A percentile compares a stretch with the other conserved stretches of the same genome.
Conservation (phyloP, 2,888 invertebrate genomes). For the Trichogramma evanescens region DNA sequence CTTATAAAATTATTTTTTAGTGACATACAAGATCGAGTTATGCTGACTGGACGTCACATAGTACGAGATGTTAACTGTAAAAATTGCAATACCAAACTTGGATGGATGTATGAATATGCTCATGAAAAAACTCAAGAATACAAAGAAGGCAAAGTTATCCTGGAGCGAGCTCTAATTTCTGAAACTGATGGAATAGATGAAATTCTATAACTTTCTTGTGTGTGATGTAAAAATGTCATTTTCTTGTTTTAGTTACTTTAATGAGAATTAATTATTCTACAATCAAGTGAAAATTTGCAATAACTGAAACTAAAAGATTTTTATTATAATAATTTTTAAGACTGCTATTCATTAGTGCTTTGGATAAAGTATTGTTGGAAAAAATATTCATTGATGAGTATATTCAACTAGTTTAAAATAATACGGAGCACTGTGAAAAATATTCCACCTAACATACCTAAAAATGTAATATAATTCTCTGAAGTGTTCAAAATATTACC, state of each 20-base stretch:
- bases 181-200: slow-evolving; percentile 85
- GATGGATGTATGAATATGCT: slow-evolving; percentile 99
- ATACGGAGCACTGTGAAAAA: too few relatives aligned
- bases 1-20: slow-evolving; percentile 47
- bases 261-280: neutral
- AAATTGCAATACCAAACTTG: slow-evolving; percentile 89
- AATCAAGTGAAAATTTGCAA: neutral
- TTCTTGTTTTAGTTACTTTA: neutral
- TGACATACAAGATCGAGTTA: slow-evolving; percentile 61
- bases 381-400: too few relatives aligned
- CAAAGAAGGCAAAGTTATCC: slow-evolving; percentile 92
- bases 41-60: slow-evolving; percentile 97
- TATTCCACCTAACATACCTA: too few relatives aligned
- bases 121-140: slow-evolving; percentile 95
- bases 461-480: too few relatives aligned
- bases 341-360: too few relatives aligned
- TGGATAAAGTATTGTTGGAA: too few relatives aligned
- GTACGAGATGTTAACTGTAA: slow-evolving; percentile 98
- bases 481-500: too few relatives aligned
- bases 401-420: too few relatives aligned
- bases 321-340: too few relatives aligned
- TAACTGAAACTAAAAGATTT: too few relatives aligned
- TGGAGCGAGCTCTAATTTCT: slow-evolving; percentile 89
- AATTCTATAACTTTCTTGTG: slow-evolving; percentile 42
- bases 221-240: slow-evolving; percentile 1